Conservation (phyloP, 1,140 invertebrate species). For the Diachasmimorpha longicaudata region DNA sequence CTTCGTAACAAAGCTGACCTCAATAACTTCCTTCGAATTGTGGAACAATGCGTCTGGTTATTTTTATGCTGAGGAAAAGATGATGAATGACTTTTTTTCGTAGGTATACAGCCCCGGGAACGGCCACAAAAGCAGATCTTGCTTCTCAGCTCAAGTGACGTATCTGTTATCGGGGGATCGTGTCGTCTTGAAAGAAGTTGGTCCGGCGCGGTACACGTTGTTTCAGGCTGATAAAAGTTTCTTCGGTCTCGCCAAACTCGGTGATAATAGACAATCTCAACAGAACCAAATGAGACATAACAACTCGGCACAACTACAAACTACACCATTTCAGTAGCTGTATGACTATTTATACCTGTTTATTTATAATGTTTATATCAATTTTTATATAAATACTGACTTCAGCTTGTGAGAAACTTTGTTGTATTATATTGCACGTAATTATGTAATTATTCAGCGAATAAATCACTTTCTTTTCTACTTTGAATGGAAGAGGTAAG, state of each 20-base stretch:
- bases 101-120: slow-evolving; percentile 48
- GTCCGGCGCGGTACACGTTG: slow-evolving; percentile 70
- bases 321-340: not conserved
- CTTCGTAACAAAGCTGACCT: no score
- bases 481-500: not conserved
- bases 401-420: not conserved
- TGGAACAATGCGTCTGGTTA: no score
- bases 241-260: slow-evolving; percentile 78
- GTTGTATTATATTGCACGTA: no score
- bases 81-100: not conserved
- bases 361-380: slow-evolving; percentile 26
- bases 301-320: slow-evolving; percentile 9
- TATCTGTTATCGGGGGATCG: slow-evolving; percentile 69
- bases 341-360: not conserved
- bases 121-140: slow-evolving; percentile 63
- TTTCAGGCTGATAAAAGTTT: slow-evolving; percentile 79
- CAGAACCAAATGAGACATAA: slow-evolving; percentile 32
- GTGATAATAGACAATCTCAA: slow-evolving; percentile 54
- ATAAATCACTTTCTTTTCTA: not conserved
- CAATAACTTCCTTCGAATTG: no score
- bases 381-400: slow-evolving; percentile 23
- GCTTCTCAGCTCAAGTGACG: slow-evolving; percentile 75
- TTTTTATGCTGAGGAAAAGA: no score
- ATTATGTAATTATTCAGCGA: no score
- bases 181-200: slow-evolving; percentile 72